A percentile compares a stretch with the other conserved stretches of the same genome.
These are phyloP conservation scores for Calcarius lapponicus DNA, from an alignment of 2,797 vertebrate genomes.

Conservation along the genomic window DNA sequence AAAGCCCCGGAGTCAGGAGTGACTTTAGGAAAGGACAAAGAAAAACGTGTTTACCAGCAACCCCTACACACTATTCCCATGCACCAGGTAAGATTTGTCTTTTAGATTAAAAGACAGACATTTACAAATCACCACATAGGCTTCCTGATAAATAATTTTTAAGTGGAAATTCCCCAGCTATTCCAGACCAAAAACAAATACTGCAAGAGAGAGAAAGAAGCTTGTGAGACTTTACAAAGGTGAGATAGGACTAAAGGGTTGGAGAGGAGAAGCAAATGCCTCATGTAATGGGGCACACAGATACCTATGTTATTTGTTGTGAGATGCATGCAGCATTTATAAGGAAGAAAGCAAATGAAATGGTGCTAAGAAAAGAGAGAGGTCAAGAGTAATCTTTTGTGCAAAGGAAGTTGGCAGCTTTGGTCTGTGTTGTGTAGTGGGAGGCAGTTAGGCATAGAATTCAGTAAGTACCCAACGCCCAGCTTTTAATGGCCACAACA, in stretches of 20 bases:
- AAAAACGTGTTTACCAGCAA: background rate
- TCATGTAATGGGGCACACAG: background rate
- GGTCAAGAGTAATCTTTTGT: background rate
- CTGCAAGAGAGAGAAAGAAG: background rate
- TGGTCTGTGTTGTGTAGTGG: background rate
- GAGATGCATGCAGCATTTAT: background rate
- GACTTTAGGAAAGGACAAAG: background rate
- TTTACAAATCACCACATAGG: background rate
- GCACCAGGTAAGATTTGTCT: background rate
- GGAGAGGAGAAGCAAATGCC: background rate
- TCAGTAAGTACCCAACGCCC: background rate
- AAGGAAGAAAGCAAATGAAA: background rate
- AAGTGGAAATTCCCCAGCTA: background rate
- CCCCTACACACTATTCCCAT: background rate
- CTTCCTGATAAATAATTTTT: background rate
- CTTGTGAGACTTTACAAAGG: fast-evolving
- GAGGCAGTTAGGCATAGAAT: background rate
- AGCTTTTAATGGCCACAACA: background rate
- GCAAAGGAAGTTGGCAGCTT: background rate
- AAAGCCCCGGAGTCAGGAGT: background rate
- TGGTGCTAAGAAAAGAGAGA: background rate
- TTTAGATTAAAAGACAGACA: background rate
- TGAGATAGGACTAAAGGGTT: background rate
- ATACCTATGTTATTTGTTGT: background rate
- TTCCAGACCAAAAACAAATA: background rate